These are phyloP conservation scores for Etheostoma perlongum DNA, from an alignment of 2,797 vertebrate species.

Conservation along the genomic window DNA sequence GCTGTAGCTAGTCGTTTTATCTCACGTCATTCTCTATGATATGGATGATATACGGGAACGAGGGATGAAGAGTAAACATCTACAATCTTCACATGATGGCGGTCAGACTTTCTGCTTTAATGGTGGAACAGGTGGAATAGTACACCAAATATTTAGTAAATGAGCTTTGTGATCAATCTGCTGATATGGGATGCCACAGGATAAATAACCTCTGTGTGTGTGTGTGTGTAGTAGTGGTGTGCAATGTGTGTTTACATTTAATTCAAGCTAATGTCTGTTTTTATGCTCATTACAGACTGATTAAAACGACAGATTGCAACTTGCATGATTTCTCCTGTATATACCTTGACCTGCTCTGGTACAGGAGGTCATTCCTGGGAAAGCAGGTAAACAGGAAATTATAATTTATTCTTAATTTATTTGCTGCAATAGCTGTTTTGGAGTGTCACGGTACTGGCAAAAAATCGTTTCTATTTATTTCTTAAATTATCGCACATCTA, in stretches of 20 bases:
- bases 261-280: conserved; percentile 9
- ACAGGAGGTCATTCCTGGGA: background rate
- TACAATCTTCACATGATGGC: conserved; percentile 6
- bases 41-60: conserved; percentile 33
- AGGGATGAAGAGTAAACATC: conserved; percentile 5
- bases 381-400: conserved; percentile 2
- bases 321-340: conserved; percentile 3
- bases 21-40: conserved; percentile 44
- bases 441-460: background rate
- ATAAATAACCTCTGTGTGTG: conserved; percentile 25
- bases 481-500: conserved; percentile 4
- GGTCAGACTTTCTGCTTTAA: conserved; percentile 21
- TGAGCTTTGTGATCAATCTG: conserved; percentile 28
- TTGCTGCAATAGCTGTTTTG: background rate
- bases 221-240: conserved; percentile 9
- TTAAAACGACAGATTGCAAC: conserved; percentile 4
- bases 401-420: background rate
- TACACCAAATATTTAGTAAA: conserved; percentile 10
- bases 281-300: conserved; percentile 25
- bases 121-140: conserved; percentile 9
- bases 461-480: background rate
- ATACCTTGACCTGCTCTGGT: background rate
- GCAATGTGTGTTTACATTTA: conserved; percentile 14
- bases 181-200: conserved; percentile 15
- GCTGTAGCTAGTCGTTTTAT: conserved; percentile 68